A percentile compares a stretch with the other conserved stretches of the same genome.
Conservation (phyloP, 2,797 vertebrate genomes). For the Dryobates pubescens region DNA sequence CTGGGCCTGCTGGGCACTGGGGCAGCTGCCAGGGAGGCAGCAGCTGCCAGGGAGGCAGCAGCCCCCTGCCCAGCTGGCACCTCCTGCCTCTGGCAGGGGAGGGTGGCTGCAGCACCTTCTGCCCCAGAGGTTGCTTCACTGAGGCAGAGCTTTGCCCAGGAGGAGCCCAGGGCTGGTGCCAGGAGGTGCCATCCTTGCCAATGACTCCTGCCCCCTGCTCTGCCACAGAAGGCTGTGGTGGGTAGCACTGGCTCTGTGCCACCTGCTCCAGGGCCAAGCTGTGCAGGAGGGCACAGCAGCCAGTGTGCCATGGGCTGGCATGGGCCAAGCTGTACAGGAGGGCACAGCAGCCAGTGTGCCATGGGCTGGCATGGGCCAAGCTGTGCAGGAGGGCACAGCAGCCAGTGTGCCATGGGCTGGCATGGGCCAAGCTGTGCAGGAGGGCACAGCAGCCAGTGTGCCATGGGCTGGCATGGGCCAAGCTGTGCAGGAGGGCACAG, state of each 20-base stretch:
- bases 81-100: neutral
- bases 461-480: too few relatives aligned
- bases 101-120: accelerated
- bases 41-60: neutral
- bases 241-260: accelerated
- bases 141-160: neutral
- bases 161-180: accelerated
- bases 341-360: too few relatives aligned
- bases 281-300: neutral
- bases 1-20: neutral
- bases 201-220: neutral
- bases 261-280: neutral
- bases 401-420: too few relatives aligned
- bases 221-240: accelerated
- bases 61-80: neutral
- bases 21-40: neutral
- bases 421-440: too few relatives aligned
- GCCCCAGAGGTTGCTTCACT: accelerated
- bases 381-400: too few relatives aligned
- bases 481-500: too few relatives aligned
- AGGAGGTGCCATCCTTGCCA: neutral
- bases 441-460: too few relatives aligned
- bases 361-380: too few relatives aligned
- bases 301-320: too few relatives aligned
- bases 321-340: too few relatives aligned